Base-by-base conservation (phyloP, 2,888 invertebrate species). In the Hirtodrosophila trivittata region DNA sequence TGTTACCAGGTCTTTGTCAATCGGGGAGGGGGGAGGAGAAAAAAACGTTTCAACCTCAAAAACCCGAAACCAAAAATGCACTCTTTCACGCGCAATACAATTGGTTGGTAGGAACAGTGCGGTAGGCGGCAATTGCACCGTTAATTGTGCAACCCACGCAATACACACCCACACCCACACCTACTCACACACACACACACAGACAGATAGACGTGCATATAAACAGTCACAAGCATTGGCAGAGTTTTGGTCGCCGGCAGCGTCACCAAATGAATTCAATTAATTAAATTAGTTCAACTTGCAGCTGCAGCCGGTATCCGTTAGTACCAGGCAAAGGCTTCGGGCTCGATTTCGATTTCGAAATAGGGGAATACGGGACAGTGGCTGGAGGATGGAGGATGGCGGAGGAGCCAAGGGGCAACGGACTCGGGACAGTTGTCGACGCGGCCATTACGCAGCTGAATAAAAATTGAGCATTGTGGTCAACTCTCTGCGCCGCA, bases 241-340 rank as follows among this genome's bases (percentile, higher is more conserved):
- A 42, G 55, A 59, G 30, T 55, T 60, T 70, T 66, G 75, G 50
- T 54, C 45, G 55, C 57, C 12, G 55, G 59, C 71, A 54, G 28
- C 56, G 54, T 72, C 69, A 51, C 66, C 84, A 77, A 83, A 86
- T 83, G 82, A 83, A 84, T 84, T 86, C 81, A 84, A 84, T 83
- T 86, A 83, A 83, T 83, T 83, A 77, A 86, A 83, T 83, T 83
- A 86, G 81, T 73, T 69, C 65, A 64, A 70, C 77, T 70, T 60
- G 65, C 81, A 68, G 51, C 63, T 66, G 71, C 64, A 67, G 51
- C 42, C 42, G 57, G 57, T 41, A 41, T 42, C 45, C 55, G 25
- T 39, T 45, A 21, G 25, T 9, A 50, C 35, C 6, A 28, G 25
- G 16, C 39, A 50, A 38, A 58, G 35, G 16, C 35, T 51, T 45